Conservation (phyloP, 1,140 invertebrate species). For the Procambarus clarkii region DNA sequence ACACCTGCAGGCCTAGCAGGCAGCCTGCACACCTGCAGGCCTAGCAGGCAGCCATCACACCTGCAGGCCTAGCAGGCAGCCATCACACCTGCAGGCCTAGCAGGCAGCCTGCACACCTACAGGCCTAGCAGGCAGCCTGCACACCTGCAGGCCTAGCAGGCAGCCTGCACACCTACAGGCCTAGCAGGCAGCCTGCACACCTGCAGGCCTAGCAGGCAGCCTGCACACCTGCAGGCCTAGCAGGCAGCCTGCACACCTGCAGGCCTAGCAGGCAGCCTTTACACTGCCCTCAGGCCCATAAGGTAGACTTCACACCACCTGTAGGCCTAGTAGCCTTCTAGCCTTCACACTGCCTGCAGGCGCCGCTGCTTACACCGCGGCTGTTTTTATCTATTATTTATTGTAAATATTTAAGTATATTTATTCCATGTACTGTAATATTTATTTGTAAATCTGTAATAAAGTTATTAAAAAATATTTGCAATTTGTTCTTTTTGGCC, state of each 20-base stretch:
- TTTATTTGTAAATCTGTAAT: conserved; percentile 71
- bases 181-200: neutral
- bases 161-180: neutral
- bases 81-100: no score
- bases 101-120: no score
- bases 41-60: no score
- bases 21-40: no score
- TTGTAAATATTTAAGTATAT: conserved; percentile 69
- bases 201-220: neutral
- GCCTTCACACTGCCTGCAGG: neutral
- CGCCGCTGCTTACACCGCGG: conserved; percentile 24
- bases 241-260: neutral
- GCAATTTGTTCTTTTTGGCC: neutral
- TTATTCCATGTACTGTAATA: conserved; percentile 67
- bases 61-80: no score
- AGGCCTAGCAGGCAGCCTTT: neutral
- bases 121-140: neutral
- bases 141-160: neutral
- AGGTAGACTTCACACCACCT: neutral
- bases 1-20: no score
- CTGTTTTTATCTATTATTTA: conserved; percentile 66
- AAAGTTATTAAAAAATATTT: conserved; percentile 55
- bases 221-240: neutral
- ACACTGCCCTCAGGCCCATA: neutral
- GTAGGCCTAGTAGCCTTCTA: neutral